phyloP scores from a whole-genome alignment of 1,140 invertebrate species.

The Carposina sasakii region DNA sequence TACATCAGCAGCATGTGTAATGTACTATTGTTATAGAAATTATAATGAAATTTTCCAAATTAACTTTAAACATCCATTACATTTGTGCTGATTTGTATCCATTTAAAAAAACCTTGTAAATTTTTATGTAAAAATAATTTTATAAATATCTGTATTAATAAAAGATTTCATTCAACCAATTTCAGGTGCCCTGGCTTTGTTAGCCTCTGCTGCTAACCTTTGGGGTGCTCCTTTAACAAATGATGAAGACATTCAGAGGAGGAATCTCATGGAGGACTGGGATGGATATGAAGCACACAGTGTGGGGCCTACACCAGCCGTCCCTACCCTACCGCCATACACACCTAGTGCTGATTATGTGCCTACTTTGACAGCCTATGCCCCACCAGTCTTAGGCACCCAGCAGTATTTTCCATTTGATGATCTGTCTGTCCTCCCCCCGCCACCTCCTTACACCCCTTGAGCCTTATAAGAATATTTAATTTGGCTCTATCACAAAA shows the following conservation, averaged over 20 bases:
- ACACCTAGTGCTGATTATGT: slow-evolving; percentile 56
- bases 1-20: no score
- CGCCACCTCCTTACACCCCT: slow-evolving; percentile 72
- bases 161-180: no score
- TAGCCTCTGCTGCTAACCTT: slow-evolving; percentile 59
- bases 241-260: slow-evolving; percentile 57
- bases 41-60: no score
- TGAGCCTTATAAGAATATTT: slow-evolving; percentile 37
- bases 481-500: no score
- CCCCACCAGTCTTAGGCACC: slow-evolving; percentile 53
- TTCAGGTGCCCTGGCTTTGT: slow-evolving; percentile 51
- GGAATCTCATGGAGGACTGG: slow-evolving; percentile 65
- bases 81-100: no score
- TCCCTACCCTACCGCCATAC: slow-evolving; percentile 56
- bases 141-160: slow-evolving; percentile 36
- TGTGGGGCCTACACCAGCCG: slow-evolving; percentile 53
- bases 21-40: no score
- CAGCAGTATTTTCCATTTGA: slow-evolving; percentile 68
- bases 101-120: no score
- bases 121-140: slow-evolving; percentile 9
- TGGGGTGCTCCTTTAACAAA: slow-evolving; percentile 59
- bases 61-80: no score
- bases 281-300: slow-evolving; percentile 61
- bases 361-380: slow-evolving; percentile 44
- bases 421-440: slow-evolving; percentile 65